Evolutionary conservation across 1,140 invertebrate genomes (phyloP).

Genomic region (Panagrolaimus sp.): DNA sequence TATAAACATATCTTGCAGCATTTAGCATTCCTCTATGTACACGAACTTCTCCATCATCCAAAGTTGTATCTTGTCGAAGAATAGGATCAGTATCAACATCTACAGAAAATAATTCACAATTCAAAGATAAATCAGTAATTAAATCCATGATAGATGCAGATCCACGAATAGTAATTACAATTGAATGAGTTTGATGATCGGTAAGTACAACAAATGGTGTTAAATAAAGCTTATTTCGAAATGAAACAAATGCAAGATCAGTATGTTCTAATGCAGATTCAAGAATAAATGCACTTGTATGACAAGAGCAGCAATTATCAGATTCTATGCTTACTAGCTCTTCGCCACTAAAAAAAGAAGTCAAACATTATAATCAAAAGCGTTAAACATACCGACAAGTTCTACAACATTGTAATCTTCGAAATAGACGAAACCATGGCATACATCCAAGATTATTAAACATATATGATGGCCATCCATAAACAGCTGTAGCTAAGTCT

Average conservation of each 20-base stretch:
- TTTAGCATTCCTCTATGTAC: slow-evolving; percentile 81
- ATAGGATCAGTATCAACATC: slow-evolving; percentile 55
- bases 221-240: slow-evolving; percentile 77
- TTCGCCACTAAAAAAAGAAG: slow-evolving; percentile 58
- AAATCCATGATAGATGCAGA: slow-evolving; percentile 85
- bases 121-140: slow-evolving; percentile 65
- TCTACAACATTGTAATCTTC: slow-evolving; percentile 25
- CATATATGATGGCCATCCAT: slow-evolving; percentile 81
- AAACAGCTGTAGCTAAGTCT: slow-evolving; percentile 73
- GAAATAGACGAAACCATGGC: slow-evolving; percentile 32
- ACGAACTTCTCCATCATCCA: slow-evolving; percentile 44
- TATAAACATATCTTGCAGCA: slow-evolving; percentile 72
- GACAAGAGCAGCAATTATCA: slow-evolving; percentile 83
- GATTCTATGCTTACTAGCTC: slow-evolving; percentile 68
- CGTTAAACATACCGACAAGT: slow-evolving; percentile 26
- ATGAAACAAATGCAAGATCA: slow-evolving; percentile 78
- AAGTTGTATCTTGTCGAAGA: slow-evolving; percentile 35
- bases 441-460: slow-evolving; percentile 45
- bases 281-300: slow-evolving; percentile 74
- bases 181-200: slow-evolving; percentile 73
- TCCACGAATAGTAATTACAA: slow-evolving; percentile 78
- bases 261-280: slow-evolving; percentile 68
- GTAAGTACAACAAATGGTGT: slow-evolving; percentile 79
- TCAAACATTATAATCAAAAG: too few relatives aligned
- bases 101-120: slow-evolving; percentile 47